Base-by-base conservation (phyloP, 2,797 vertebrate species). In the Brachyalestes nurse region DNA sequence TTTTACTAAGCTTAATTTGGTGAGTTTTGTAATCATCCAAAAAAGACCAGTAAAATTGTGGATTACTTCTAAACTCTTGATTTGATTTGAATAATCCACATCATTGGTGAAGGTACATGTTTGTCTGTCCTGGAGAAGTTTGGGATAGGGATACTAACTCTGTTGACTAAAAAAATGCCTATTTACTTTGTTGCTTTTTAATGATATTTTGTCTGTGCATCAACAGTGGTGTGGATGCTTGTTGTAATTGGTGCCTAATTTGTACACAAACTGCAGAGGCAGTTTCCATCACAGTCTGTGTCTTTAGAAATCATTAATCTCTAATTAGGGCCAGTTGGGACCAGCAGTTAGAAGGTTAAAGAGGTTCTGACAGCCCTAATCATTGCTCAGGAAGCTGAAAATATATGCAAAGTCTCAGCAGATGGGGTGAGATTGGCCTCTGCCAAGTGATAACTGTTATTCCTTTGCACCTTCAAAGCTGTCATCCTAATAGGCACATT, bases 341-440 rank as follows among this genome's bases (percentile, higher is more conserved):
- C 96, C 96, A 97, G 96, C 97, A 98, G 96, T 99, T 98, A 99
- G 97, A 97, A 99, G 97, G 97, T 99, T 99, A 98, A 99, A 98
- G 97, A 98, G 97, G 96, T 97, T 97, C 96, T 97, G 98, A 99
- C 97, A 98, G 96, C 95, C 96, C 96, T 98, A 97, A 98, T 99
- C 97, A 99, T 97, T 96, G 95, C 95, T 96, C 95, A 97, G 98
- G 96, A 99, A 98, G 97, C 96, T 96, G 96, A 96, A 96, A 96
- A 96, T 96, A 95, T 88, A 96, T 96, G 95, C 95, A 95, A 95
- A 94, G 93, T 95, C 94, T 96, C 94, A 92, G 95, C 95, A 96
- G 95, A 96, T 96, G 95, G 95, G 95, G 93, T 92, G 94, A 96
- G 94, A 94, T 94, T 92, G 87, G 93, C 93, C 93, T 94, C 93